Evolutionary conservation across 2,797 vertebrate genomes (phyloP), one percentile per base, ranked within the genome.

Genomic region (Pangasius macronema): DNA sequence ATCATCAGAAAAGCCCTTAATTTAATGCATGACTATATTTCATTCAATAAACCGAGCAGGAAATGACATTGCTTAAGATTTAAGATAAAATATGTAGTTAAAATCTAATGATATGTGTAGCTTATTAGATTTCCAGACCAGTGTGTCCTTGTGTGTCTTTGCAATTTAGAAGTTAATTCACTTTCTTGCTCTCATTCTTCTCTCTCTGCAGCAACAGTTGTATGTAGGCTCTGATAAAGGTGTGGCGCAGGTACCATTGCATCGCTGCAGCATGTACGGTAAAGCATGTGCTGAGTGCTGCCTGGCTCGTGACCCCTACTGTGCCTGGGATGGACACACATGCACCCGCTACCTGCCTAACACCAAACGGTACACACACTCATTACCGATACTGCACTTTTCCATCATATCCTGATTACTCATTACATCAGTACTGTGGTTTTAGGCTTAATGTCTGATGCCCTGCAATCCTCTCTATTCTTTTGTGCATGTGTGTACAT

Each of bases 261-360:
- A 99, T 89, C 97, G 92, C 85, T 99, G 98, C 0, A 96, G 97
- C 91, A 96, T 96, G 0, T 99, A 99, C 0, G 98, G 98, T 65
- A 97, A 94, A 0, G 97, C 97, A 0, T 99, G 98, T 46, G 97
- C 98, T 0, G 98, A 99, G 89, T 99, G 98, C 94, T 99, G 98
- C 92, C 94, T 99, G 92, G 98, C 98, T 86, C 94, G 98, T 89
- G 98, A 99, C 89, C 98, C 98, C 0, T 99, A 99, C 93, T 99
- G 98, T 0, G 94, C 97, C 88, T 99, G 98, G 98, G 98, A 99
- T 0, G 98, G 98, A 5, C 85, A 93, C 0, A 92, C 97, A 89
- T 99, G 98, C 81, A 89, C 97, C 7, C 95, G 86, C 33, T 97
- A 95, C 91, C 90, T 94, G 53, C 93, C 96, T 24, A 94, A 95